phyloP scores from a whole-genome alignment of 2,888 invertebrate species.

The Terebella lapidaria region DNA sequence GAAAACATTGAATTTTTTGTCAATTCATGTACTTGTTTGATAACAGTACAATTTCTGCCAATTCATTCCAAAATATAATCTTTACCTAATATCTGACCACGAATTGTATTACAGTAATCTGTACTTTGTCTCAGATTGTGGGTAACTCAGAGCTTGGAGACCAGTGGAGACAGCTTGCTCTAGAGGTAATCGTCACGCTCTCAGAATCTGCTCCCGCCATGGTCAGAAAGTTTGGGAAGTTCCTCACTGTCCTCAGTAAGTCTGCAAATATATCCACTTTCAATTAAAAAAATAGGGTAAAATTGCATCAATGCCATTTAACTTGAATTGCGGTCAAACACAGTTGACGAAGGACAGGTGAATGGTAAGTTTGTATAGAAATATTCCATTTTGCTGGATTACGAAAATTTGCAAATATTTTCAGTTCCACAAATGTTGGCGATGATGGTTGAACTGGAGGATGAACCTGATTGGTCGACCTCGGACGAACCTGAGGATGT shows the following conservation, averaged over 20 bases:
- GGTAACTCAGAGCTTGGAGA: conserved; percentile 54
- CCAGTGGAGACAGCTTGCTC: conserved; percentile 75
- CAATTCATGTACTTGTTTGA: too few species aligned
- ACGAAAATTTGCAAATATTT: neutral
- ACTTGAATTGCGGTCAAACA: too few species aligned
- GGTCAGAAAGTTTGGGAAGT: conserved; percentile 77
- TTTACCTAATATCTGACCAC: too few species aligned
- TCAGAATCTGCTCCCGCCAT: conserved; percentile 94
- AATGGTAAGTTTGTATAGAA: too few species aligned
- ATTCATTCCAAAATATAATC: too few species aligned
- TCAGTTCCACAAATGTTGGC: conserved; percentile 74
- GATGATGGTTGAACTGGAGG: conserved; percentile 53
- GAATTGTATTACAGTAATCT: too few species aligned
- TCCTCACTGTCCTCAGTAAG: conserved; percentile 62
- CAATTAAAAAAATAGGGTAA: too few species aligned
- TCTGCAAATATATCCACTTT: conserved; percentile 9
- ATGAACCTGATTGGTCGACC: conserved; percentile 69
- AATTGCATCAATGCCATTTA: too few species aligned
- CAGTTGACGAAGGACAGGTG: too few species aligned
- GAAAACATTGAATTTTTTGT: too few species aligned
- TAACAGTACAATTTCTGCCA: too few species aligned
- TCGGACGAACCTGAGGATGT: conserved; percentile 81
- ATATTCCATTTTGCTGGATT: too few species aligned
- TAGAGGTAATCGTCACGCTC: conserved; percentile 79
- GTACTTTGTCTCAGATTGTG: conserved; percentile 59